A percentile compares a stretch with the other conserved stretches of the same genome.
phyloP scores from a whole-genome alignment of 37 sponge, comb jelly and placozoan species.

The Cladorhizidae sp. region DNA sequence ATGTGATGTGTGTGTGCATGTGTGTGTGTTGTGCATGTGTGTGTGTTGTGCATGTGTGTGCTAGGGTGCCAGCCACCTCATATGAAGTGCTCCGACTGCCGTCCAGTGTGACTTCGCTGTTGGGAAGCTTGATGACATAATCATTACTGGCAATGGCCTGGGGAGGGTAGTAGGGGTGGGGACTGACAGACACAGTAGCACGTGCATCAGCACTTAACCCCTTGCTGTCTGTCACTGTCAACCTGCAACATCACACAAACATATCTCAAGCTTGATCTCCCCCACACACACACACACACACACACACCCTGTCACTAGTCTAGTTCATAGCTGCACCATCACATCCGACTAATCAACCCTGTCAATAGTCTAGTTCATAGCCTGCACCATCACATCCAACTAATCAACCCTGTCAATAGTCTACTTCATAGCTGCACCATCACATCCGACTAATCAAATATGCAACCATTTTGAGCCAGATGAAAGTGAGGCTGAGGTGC shows the following conservation, averaged over 20 bases:
- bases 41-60: not conserved
- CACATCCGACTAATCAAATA: too few species aligned
- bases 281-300: too few species aligned
- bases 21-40: not conserved
- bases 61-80: slow-evolving; percentile 5
- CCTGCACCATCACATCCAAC: too few species aligned
- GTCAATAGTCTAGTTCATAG: too few species aligned
- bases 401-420: too few species aligned
- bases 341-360: too few species aligned
- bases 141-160: slow-evolving; percentile 51
- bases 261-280: too few species aligned
- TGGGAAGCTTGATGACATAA: slow-evolving; percentile 39
- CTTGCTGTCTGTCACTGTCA: slow-evolving; percentile 71
- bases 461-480: too few species aligned
- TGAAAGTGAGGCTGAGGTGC: too few species aligned
- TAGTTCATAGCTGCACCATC: too few species aligned
- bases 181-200: slow-evolving; percentile 57
- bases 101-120: slow-evolving; percentile 41
- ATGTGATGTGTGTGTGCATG: not conserved
- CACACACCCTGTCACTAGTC: too few species aligned
- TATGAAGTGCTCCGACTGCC: slow-evolving; percentile 68
- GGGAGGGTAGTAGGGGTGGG: slow-evolving; percentile 71
- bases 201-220: slow-evolving; percentile 25
- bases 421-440: too few species aligned
- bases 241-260: slow-evolving; percentile 32